Base-by-base conservation (phyloP, 2,113 vertebrate species). In the Morone saxatilis region DNA sequence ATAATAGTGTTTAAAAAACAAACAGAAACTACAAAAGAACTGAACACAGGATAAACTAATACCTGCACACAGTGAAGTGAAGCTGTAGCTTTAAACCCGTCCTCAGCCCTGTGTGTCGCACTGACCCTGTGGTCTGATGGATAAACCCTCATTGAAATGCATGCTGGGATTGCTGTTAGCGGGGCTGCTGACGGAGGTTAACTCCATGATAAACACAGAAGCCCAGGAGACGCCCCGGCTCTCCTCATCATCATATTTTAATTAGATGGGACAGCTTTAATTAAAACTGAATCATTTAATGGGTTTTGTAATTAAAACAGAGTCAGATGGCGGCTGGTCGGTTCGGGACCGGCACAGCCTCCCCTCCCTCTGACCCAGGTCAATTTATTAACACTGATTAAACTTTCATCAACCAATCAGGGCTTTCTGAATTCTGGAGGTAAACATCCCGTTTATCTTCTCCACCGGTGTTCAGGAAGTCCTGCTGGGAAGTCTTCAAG, bases 231-330 rank as follows among this genome's bases (percentile, higher is more conserved):
- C 19, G 47, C 19, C 45, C 22, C 25, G 4, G 59, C 65, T 70
- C 84, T 61, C 71, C 80, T 80, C 85, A 66, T 86, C 83, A 79
- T 70, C 80, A 53, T 59, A 71, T 84, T 83, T 88, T 88, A 89
- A 91, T 86, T 41, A 73, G 87, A 84, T 45, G 40, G 56, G 87
- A 87, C 85, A 74, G 67, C 78, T 84, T 87, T 81, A 86, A 91
- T 89, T 73, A 78, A 89, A 86, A 76, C 68, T 31, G 72, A 86
- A 84, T 72, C 70, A 78, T 72, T 76, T 78, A 59, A 86, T 81
- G 80, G 85, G 41, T 69, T 89, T 85, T 80, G 45, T 83, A 78
- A 91, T 91, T 85, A 89, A 73, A 84, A 5, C 57, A 41, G 78
- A 84, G 80, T 47, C 12, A 17, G 84, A 63, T 78, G 71, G 20